A percentile compares a stretch with the other conserved stretches of the same genome.
Conservation (phyloP, 2,113 vertebrate genomes). For the Microtus oregoni region DNA sequence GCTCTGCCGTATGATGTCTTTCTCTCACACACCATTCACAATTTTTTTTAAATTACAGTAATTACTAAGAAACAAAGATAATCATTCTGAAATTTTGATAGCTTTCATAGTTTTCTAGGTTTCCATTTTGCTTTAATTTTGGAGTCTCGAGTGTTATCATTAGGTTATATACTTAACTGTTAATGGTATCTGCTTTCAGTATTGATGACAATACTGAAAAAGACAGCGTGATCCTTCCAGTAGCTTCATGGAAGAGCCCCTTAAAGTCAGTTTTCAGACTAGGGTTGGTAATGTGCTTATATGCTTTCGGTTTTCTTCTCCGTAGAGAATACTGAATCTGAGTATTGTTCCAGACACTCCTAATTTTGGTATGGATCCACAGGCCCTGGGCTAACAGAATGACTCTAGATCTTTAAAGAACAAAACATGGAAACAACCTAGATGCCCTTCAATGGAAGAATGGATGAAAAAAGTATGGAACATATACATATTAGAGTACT, state of each 20-base stretch:
- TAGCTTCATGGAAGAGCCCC: background rate
- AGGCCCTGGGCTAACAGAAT: background rate
- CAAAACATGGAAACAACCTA: background rate
- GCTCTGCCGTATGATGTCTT: too few relatives aligned
- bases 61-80: background rate
- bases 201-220: conserved; percentile 8
- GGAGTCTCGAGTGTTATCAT: background rate
- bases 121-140: conserved; percentile 32
- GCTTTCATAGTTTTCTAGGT: background rate
- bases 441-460: too few relatives aligned
- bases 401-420: background rate
- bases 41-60: background rate
- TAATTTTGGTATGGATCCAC: background rate
- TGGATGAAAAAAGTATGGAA: too few relatives aligned
- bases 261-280: background rate
- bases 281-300: background rate
- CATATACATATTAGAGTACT: too few relatives aligned
- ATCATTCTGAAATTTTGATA: conserved; percentile 4
- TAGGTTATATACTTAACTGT: conserved; percentile 39
- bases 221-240: background rate
- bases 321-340: background rate
- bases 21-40: too few relatives aligned
- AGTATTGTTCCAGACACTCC: background rate
- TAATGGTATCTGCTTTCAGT: background rate
- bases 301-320: conserved; percentile 46